phyloP scores from a whole-genome alignment of 2,113 vertebrate species.

The Dissostichus mawsoni region DNA sequence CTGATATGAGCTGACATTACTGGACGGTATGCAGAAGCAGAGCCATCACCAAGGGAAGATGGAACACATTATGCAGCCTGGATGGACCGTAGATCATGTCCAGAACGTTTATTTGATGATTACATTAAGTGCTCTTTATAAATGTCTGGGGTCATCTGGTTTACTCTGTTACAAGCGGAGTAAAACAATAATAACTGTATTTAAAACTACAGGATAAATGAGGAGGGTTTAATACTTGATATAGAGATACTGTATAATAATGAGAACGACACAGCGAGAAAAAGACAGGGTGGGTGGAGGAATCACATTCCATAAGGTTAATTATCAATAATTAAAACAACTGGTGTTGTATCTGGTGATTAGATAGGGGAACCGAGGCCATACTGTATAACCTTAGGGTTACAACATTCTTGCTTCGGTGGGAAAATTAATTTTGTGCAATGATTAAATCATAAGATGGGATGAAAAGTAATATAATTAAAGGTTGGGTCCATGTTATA shows the following conservation, averaged over 20 bases:
- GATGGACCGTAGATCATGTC: conserved; percentile 16
- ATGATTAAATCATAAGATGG: conserved; percentile 44
- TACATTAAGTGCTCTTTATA: conserved; percentile 37
- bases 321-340: conserved; percentile 62
- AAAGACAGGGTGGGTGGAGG: neutral
- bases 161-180: neutral
- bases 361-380: conserved; percentile 30
- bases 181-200: neutral
- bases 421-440: conserved; percentile 48
- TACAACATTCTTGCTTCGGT: conserved; percentile 40
- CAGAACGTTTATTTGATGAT: conserved; percentile 11
- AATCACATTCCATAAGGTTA: conserved; percentile 52
- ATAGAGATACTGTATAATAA: conserved; percentile 7
- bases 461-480: conserved; percentile 40
- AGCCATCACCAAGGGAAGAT: conserved; percentile 19
- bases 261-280: conserved; percentile 5
- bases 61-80: conserved; percentile 35
- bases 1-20: conserved; percentile 55
- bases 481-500: conserved; percentile 36
- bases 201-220: neutral
- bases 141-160: conserved; percentile 12
- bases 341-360: conserved; percentile 46
- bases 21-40: conserved; percentile 30
- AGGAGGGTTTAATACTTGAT: neutral
- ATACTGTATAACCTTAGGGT: conserved; percentile 50